Base-by-base conservation (phyloP, 2,797 vertebrate species). In the Hyperoplus lanceolatus region DNA sequence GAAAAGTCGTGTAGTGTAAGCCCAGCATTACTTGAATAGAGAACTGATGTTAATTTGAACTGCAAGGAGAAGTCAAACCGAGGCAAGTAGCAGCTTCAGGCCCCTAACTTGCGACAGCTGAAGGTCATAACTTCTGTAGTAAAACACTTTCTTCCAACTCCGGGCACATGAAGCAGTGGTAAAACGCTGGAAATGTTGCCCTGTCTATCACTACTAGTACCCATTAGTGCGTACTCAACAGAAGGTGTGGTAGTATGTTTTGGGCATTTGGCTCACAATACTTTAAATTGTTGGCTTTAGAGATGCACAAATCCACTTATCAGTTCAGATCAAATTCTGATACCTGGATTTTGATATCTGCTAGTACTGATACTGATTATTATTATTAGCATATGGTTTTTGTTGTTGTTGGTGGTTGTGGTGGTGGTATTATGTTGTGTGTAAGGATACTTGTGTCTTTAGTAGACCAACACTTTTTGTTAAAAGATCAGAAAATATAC, bases 161-260 rank as follows among this genome's bases (percentile, higher is more conserved):
- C 41, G 55, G 57, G 36, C 49, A 78, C 55, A 48, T 14, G 55
- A 41, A 16, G 59, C 41, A 43, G 59, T 65, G 48, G 16, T 70
- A 42, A 80, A 75, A 70, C 2, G 3, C 67, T 61, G 50, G 61
- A 71, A 53, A 16, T 49, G 46, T 36, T 39, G 8, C 16, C 16
- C 13, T 18, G 39, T 63, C 39, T 63, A 46, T 61, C 11, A 43
- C 8, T 14, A 12, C 1, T 48, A 10, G 13, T 12, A 48, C 3
- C 45, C 29, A 29, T 29, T 46, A 0, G 6, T 7, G 3, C 50
- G 18, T 18, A 18, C 15, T 49, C 13, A 51, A n/a, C 15, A 7
- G 18, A 1, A n/a, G 18, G n/a, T 68, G 43, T 9, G 15, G n/a
- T 8, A 43, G 12, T 43, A 48, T 43, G 42, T 61, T 15, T 61